These are phyloP conservation scores for Temnothorax nylanderi DNA, from an alignment of 1,140 invertebrate species.

Conservation along the genomic window DNA sequence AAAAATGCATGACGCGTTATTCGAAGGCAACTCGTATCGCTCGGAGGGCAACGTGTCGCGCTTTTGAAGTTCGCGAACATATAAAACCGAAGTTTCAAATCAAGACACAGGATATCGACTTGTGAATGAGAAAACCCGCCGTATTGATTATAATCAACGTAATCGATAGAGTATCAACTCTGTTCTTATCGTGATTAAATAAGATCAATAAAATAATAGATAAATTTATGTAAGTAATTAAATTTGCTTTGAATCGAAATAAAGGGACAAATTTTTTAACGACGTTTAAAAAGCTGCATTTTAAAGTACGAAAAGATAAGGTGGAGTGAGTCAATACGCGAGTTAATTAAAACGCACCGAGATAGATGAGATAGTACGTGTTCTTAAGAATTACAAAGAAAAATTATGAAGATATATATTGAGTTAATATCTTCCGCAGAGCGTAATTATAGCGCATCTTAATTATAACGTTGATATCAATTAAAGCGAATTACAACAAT, in stretches of 20 bases:
- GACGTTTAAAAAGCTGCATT: neutral
- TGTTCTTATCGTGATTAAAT: neutral
- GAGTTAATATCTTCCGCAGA: neutral
- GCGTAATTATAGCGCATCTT: neutral
- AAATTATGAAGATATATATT: neutral
- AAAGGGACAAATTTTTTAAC: neutral
- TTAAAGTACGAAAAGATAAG: neutral
- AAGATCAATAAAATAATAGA: neutral
- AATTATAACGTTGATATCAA: conserved; percentile 8
- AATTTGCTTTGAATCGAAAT: neutral
- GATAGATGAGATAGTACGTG: neutral
- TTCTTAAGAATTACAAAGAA: neutral
- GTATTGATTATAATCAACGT: neutral
- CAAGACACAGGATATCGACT: neutral
- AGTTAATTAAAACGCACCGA: neutral
- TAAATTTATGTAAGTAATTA: neutral
- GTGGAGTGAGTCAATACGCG: neutral
- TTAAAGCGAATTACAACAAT: neutral
- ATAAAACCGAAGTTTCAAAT: neutral
- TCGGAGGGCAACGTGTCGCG: conserved; percentile 15
- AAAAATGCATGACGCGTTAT: conserved; percentile 45
- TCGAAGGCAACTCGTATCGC: conserved; percentile 17
- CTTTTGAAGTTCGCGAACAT: neutral
- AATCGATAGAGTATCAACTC: neutral
- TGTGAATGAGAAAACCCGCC: neutral